These are phyloP conservation scores for Sarcophaga carnaria DNA, from an alignment of 2,888 invertebrate genomes.

Conservation along the genomic window DNA sequence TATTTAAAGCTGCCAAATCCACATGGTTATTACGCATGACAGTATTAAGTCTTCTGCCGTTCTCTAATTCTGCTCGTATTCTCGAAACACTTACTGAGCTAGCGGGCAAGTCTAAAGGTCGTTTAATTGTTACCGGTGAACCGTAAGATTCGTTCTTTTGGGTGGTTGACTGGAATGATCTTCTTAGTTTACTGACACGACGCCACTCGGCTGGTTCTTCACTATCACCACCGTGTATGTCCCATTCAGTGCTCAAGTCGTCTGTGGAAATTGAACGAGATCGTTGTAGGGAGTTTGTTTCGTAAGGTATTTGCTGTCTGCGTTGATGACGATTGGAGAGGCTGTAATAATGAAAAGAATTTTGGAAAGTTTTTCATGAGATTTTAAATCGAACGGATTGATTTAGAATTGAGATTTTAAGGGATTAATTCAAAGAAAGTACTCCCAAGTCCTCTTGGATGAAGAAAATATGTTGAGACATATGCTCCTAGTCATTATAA, in stretches of 20 bases:
- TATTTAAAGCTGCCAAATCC: conserved; percentile 83
- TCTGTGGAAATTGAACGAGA: conserved; percentile 82
- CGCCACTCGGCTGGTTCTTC: conserved; percentile 86
- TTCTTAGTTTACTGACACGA: conserved; percentile 85
- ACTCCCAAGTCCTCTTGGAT: too few species aligned
- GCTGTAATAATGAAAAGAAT: conserved; percentile 65
- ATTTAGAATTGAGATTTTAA: not conserved
- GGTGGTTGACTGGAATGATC: conserved; percentile 85
- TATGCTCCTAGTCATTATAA: too few species aligned
- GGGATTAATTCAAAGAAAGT: too few species aligned
- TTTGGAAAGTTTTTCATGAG: not conserved
- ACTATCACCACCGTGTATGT: conserved; percentile 71
- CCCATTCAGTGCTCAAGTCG: conserved; percentile 82
- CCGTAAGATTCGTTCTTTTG: conserved; percentile 8
- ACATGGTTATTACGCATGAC: conserved; percentile 83
- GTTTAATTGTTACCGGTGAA: conserved; percentile 62
- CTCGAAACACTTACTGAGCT: conserved; percentile 83
- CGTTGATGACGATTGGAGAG: conserved; percentile 76
- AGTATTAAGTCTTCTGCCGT: conserved; percentile 83
- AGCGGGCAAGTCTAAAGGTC: conserved; percentile 81
- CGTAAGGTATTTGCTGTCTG: conserved; percentile 76
- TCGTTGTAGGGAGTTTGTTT: conserved; percentile 74
- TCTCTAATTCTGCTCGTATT: conserved; percentile 84
- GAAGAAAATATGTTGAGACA: too few species aligned
- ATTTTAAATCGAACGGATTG: too few species aligned